These are phyloP conservation scores for Paragorgia papillata DNA, from an alignment of 92 coral and sea anemone species.

Conservation along the genomic window DNA sequence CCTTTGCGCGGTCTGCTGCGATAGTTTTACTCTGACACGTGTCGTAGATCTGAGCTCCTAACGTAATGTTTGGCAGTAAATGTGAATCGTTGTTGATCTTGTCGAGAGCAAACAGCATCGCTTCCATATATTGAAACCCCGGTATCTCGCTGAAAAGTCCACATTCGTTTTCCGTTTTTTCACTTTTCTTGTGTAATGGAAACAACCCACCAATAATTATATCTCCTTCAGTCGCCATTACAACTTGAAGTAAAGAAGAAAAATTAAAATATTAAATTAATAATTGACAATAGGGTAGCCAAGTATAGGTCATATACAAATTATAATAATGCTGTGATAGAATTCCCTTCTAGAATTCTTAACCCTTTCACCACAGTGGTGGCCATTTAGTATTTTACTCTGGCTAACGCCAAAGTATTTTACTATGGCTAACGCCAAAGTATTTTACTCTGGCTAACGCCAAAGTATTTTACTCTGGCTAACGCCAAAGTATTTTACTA, in stretches of 20 bases:
- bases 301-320: too few species aligned
- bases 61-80: slow-evolving; percentile 75
- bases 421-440: too few species aligned
- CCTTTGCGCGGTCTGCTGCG: slow-evolving; percentile 88
- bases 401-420: too few species aligned
- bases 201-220: slow-evolving; percentile 83
- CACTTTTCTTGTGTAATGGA: slow-evolving; percentile 78
- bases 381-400: too few species aligned
- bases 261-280: too few species aligned
- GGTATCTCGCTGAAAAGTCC: slow-evolving; percentile 77
- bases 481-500: too few species aligned
- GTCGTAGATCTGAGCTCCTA: slow-evolving; percentile 85
- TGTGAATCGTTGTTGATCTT: slow-evolving; percentile 75
- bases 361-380: too few species aligned
- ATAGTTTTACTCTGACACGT: slow-evolving; percentile 95
- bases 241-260: slow-evolving; percentile 1
- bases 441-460: too few species aligned
- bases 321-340: too few species aligned
- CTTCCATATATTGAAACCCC: slow-evolving; percentile 95
- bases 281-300: too few species aligned
- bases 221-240: slow-evolving; percentile 57
- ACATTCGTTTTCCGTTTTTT: slow-evolving; percentile 76
- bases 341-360: too few species aligned
- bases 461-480: too few species aligned
- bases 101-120: slow-evolving; percentile 82